phyloP scores from a whole-genome alignment of 2,113 vertebrate species.

The Xiphias gladius region DNA sequence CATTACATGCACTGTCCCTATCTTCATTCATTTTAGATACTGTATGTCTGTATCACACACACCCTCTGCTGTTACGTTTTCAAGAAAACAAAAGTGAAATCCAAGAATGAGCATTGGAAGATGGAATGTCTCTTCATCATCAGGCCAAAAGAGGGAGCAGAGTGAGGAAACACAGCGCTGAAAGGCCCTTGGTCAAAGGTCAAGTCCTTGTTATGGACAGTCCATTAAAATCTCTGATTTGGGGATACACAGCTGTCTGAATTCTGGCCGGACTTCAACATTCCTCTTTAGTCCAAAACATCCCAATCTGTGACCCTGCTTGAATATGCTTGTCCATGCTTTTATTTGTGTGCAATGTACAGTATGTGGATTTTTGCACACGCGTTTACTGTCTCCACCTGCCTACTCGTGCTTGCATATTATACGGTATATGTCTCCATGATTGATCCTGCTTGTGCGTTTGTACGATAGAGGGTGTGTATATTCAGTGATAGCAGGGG shows the following conservation, averaged over 20 bases:
- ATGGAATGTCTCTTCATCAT: conserved; percentile 64
- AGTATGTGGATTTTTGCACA: not conserved
- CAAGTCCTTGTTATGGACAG: conserved; percentile 75
- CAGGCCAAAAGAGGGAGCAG: conserved; percentile 44
- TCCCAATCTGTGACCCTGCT: conserved; percentile 27
- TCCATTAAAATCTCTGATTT: conserved; percentile 56
- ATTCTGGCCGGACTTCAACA: conserved; percentile 58
- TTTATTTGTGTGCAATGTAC: conserved; percentile 5
- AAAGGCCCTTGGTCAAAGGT: conserved; percentile 66
- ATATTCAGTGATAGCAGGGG: conserved; percentile 56
- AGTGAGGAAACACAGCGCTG: conserved; percentile 55
- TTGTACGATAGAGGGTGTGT: conserved; percentile 34
- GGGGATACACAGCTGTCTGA: conserved; percentile 47
- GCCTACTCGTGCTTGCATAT: not conserved
- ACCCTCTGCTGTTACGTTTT: conserved; percentile 47
- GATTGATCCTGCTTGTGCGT: not conserved
- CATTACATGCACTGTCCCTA: not conserved
- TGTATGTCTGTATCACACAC: conserved; percentile 11
- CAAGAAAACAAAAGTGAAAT: conserved; percentile 64
- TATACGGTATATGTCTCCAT: not conserved
- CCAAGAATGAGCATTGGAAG: conserved; percentile 55
- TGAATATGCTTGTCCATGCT: not conserved
- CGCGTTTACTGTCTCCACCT: not conserved
- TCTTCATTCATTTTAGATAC: not conserved
- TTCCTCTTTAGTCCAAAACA: conserved; percentile 39